A percentile compares a stretch with the other conserved stretches of the same genome.
Conservation (phyloP, 2,888 invertebrate genomes). For the Leucozona laternaria region DNA sequence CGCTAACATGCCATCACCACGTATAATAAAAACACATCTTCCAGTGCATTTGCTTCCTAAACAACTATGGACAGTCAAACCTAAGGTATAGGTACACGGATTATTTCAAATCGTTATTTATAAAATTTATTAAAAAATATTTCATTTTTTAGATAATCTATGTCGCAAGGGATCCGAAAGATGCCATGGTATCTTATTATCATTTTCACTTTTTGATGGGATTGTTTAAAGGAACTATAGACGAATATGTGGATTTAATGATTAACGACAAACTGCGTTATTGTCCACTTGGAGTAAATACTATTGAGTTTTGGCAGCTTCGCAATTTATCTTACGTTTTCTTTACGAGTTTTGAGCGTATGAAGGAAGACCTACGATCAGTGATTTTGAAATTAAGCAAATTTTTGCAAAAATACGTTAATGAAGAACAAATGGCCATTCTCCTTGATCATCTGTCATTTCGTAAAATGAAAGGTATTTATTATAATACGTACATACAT, state of each 20-base stretch:
- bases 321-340: conserved; percentile 77
- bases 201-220: conserved; percentile 85
- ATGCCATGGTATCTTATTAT: conserved; percentile 91
- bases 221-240: conserved; percentile 85
- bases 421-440: conserved; percentile 34
- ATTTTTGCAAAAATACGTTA: conserved; percentile 63
- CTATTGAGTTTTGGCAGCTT: conserved; percentile 78
- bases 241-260: conserved; percentile 80
- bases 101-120: too few relatives aligned
- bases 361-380: conserved; percentile 76
- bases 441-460: conserved; percentile 70
- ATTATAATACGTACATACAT: too few relatives aligned
- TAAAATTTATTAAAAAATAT: too few relatives aligned
- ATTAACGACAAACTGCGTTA: conserved; percentile 38
- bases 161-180: conserved; percentile 92
- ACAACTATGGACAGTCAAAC: conserved; percentile 76
- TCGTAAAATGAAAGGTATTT: conserved; percentile 72
- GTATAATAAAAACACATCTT: conserved; percentile 77
- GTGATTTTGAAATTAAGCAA: conserved; percentile 72
- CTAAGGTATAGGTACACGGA: conserved; percentile 77
- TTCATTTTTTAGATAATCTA: conserved; percentile 87
- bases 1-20: conserved; percentile 59
- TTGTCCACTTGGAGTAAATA: conserved; percentile 76
- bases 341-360: conserved; percentile 78
- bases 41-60: conserved; percentile 76